phyloP scores from a whole-genome alignment of 1,140 invertebrate species.

The Temnothorax longispinosus region DNA sequence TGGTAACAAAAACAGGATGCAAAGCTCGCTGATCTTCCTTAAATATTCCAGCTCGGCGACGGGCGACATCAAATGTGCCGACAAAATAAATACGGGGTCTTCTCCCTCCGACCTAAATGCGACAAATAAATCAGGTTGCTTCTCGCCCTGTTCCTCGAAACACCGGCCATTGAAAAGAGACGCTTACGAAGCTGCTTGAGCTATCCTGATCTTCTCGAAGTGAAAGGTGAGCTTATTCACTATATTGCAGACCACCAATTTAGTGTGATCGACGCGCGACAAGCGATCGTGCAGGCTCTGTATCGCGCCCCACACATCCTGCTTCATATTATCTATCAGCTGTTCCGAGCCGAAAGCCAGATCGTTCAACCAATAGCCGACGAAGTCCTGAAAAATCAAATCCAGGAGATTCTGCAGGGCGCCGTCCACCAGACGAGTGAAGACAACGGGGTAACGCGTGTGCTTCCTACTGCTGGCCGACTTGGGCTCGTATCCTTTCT shows the following conservation, averaged over 20 bases:
- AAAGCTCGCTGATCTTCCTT: constrained; percentile 92
- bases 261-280: constrained; percentile 91
- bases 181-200: constrained; percentile 91
- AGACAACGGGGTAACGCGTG: constrained; percentile 89
- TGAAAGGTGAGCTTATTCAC: constrained; percentile 92
- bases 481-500: constrained; percentile 81
- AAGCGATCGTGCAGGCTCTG: constrained; percentile 91
- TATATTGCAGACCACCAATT: constrained; percentile 93
- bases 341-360: constrained; percentile 87
- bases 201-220: constrained; percentile 93
- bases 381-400: constrained; percentile 92
- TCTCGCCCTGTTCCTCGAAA: neutral
- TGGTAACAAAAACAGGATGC: constrained; percentile 93
- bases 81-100: constrained; percentile 91
- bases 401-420: constrained; percentile 94
- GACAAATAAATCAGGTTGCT: constrained; percentile 60
- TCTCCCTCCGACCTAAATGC: constrained; percentile 86
- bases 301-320: constrained; percentile 93
- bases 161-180: neutral
- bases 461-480: constrained; percentile 72
- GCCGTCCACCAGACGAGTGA: constrained; percentile 93
- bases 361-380: constrained; percentile 91
- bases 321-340: constrained; percentile 89
- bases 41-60: constrained; percentile 93
- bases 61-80: constrained; percentile 90